Conservation (phyloP, 2,888 invertebrate species). For the Mythimna albipuncta region DNA sequence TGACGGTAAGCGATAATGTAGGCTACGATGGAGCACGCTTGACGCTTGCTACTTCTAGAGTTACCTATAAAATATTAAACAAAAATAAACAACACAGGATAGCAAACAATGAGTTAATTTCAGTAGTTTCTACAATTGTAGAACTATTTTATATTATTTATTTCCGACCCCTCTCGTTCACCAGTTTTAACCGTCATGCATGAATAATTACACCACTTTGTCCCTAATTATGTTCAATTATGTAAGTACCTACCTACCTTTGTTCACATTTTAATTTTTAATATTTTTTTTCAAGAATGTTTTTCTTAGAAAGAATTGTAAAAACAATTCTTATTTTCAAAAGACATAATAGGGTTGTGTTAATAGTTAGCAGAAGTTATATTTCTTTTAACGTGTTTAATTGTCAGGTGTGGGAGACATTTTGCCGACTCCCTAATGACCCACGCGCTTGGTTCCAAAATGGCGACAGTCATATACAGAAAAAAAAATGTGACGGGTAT, state of each 20-base stretch:
- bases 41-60: too few species aligned
- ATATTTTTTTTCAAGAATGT: not conserved
- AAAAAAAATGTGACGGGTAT: not conserved
- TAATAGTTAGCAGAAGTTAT: conserved; percentile 25
- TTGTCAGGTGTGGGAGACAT: conserved; percentile 17
- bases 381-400: conserved; percentile 3
- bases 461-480: not conserved
- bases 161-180: conserved; percentile 5
- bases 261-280: conserved; percentile 1
- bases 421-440: not conserved
- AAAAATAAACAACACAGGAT: too few species aligned
- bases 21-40: too few species aligned
- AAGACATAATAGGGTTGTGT: not conserved
- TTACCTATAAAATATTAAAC: too few species aligned
- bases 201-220: conserved; percentile 10
- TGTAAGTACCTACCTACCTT: not conserved
- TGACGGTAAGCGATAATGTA: too few species aligned
- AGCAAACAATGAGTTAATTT: too few species aligned
- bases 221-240: conserved; percentile 10
- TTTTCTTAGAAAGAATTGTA: not conserved
- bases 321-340: not conserved
- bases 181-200: conserved; percentile 9
- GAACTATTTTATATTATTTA: not conserved
- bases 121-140: not conserved
- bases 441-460: conserved; percentile 9